Percentiles rank a stretch among this genome's conserved stretches.
Conservation (phyloP, 2,797 vertebrate genomes). For the Urophycis tenuis region DNA sequence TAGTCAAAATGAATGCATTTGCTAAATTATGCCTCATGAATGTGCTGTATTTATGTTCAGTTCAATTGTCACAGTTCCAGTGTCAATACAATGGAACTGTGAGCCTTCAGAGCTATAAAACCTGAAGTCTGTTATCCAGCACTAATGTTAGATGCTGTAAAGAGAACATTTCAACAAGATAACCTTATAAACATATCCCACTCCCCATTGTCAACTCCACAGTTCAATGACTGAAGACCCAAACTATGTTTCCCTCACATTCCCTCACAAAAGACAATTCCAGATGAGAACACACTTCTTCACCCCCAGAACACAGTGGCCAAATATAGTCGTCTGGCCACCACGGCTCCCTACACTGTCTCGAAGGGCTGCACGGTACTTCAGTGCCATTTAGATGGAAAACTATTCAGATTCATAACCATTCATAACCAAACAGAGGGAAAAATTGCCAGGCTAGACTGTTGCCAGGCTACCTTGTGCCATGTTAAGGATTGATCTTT, state of each 20-base stretch:
- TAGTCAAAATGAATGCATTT: neutral
- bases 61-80: neutral
- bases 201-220: neutral
- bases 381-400: conserved; percentile 61
- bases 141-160: neutral
- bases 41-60: neutral
- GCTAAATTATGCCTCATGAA: neutral
- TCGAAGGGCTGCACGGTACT: conserved; percentile 48
- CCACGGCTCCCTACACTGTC: conserved; percentile 55
- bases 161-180: no score
- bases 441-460: conserved; percentile 56
- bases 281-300: conserved; percentile 59
- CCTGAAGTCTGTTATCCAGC: neutral
- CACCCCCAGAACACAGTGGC: conserved; percentile 59
- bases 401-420: conserved; percentile 63
- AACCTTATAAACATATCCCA: neutral
- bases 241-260: conserved; percentile 49
- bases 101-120: neutral
- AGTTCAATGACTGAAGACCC: neutral
- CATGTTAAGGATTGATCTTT: conserved; percentile 62
- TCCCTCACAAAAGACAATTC: conserved; percentile 65
- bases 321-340: conserved; percentile 62
- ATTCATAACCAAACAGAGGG: conserved; percentile 58
- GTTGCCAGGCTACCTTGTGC: conserved; percentile 68
- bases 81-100: no score